Evolutionary conservation across 1,140 invertebrate species (phyloP).

Genomic region (Cotesia chilonis): DNA sequence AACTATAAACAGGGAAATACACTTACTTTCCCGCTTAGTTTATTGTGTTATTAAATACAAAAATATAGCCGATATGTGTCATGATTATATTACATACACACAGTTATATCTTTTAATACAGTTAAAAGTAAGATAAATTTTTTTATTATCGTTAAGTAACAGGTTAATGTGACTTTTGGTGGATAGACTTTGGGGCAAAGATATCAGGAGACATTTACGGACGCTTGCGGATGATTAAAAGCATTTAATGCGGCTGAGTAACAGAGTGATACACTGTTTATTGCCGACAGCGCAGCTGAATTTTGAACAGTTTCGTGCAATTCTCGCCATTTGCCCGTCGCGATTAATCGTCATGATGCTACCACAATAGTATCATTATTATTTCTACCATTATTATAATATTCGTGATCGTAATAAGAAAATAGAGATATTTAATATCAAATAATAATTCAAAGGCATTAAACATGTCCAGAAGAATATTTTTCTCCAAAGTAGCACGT

Average conservation of each 20-base stretch:
- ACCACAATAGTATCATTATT: background rate
- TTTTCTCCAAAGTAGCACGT: too few relatives aligned
- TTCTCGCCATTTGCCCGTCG: background rate
- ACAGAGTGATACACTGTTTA: constrained; percentile 60
- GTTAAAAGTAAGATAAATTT: too few relatives aligned
- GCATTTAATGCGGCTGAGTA: constrained; percentile 53
- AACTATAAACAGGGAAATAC: too few relatives aligned
- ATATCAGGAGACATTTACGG: constrained; percentile 12
- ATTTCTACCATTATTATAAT: constrained; percentile 12
- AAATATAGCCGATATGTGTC: too few relatives aligned
- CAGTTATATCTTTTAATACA: too few relatives aligned
- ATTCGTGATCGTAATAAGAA: constrained; percentile 13
- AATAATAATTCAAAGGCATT: constrained; percentile 22
- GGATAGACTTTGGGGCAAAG: too few relatives aligned
- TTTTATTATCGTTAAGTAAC: too few relatives aligned
- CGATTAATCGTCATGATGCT: background rate
- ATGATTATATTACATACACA: too few relatives aligned
- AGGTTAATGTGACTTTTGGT: too few relatives aligned
- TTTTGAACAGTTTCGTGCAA: constrained; percentile 48
- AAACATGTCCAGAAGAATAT: constrained; percentile 10
- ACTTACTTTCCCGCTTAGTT: background rate
- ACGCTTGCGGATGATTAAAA: constrained; percentile 5
- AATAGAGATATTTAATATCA: constrained; percentile 23
- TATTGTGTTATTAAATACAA: background rate
- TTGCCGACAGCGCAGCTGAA: constrained; percentile 54